Percentiles rank a stretch among this genome's conserved stretches.
Conservation (phyloP, 64 coral and sea anemone genomes). For the Dendrophyllia cribrosa region DNA sequence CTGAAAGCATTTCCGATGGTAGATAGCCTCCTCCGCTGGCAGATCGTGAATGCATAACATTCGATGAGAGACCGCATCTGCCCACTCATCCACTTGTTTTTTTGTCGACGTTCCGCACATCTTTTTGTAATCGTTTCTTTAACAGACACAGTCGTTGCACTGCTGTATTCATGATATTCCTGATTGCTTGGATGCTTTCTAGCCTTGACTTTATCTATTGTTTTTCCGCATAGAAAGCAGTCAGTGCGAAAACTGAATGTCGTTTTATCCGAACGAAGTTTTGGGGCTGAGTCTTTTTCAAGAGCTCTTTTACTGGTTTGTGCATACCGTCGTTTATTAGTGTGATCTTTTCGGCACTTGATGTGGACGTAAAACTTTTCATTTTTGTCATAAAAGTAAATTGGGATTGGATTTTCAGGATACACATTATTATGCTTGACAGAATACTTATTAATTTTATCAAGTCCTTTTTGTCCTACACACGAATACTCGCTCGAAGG, state of each 20-base stretch:
- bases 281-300: not conserved
- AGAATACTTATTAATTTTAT: constrained; percentile 12
- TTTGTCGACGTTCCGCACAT: not conserved
- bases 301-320: constrained; percentile 8
- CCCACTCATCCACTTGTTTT: too few species aligned
- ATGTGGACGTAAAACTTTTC: constrained; percentile 26
- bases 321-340: constrained; percentile 8
- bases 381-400: constrained; percentile 16
- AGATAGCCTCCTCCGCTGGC: too few species aligned
- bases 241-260: constrained; percentile 12
- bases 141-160: not conserved
- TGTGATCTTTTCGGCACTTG: constrained; percentile 33
- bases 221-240: constrained; percentile 39
- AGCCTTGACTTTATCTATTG: constrained; percentile 29
- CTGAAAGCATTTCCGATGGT: too few species aligned
- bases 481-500: constrained; percentile 1
- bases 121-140: constrained; percentile 28
- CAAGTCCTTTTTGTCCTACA: constrained; percentile 53
- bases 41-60: too few species aligned
- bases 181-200: constrained; percentile 14
- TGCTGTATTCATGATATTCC: constrained; percentile 46
- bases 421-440: constrained; percentile 26
- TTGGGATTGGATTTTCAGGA: constrained; percentile 29
- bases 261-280: not conserved
- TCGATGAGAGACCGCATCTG: too few species aligned